Evolutionary conservation across 2,888 invertebrate genomes (phyloP), one percentile per base, ranked within the genome.

Genomic region (Andrena haemorrhoa): DNA sequence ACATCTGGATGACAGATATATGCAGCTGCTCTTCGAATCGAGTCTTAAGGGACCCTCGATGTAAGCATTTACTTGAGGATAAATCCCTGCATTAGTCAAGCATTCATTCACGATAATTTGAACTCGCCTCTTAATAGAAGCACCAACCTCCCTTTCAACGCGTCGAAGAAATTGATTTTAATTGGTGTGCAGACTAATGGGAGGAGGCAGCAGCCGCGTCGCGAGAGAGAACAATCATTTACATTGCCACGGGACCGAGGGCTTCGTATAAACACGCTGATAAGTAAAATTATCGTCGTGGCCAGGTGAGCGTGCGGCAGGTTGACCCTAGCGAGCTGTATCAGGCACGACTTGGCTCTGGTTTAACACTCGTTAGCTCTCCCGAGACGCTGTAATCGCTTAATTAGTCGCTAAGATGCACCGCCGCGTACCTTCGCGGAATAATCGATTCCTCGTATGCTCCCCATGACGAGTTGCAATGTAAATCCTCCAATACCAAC

Each of bases 331-430:
- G 64, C 51, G 70, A 60, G 65, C 58, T 80, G 73, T 74, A 77
- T 78, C 78, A 26, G 76, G 75, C 87, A 87, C 87, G 86, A 85
- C 82, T 87, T 71, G 85, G 71, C 84, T 80, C 72, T 79, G 85
- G 83, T 85, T 87, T 87, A 87, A 87, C 87, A 87, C 86, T 87
- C 86, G 87, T 87, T 87, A 87, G 73, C 79, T 81, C 77, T 72
- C 73, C 73, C 64, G 70, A 61, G 79, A 81, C 63, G 81, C 85
- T 79, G 79, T 87, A 87, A 87, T 87, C 87, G 87, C 87, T 87
- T 87, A 87, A 87, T 87, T 87, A 87, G 87, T 83, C 85, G 85
- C 31, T 49, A 56, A 77, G 61, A 60, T 75, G 81, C 82, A 74
- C 69, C 77, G 60, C 79, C 79, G 63, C 77, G 80, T 75, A 49